A percentile compares a stretch with the other conserved stretches of the same genome.
Conservation (phyloP, 2,113 vertebrate genomes). For the Scophthalmus maximus region DNA sequence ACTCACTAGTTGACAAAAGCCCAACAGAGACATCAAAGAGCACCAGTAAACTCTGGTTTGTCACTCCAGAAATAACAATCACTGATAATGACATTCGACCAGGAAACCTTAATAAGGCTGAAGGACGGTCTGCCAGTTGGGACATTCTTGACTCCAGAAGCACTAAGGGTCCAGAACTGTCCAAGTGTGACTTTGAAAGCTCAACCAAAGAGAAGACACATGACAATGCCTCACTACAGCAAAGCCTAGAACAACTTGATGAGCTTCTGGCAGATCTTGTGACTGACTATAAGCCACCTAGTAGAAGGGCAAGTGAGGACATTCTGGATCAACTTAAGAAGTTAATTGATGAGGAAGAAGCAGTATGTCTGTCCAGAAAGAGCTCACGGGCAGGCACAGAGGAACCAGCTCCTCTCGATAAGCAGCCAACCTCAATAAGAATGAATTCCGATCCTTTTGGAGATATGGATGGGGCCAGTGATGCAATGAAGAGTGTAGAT, state of each 20-base stretch:
- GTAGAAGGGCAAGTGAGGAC: slow-evolving; percentile 83
- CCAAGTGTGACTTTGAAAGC: slow-evolving; percentile 69
- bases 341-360: slow-evolving; percentile 85
- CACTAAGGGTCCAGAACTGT: slow-evolving; percentile 63
- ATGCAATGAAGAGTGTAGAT: slow-evolving; percentile 81
- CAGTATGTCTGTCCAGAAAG: slow-evolving; percentile 73
- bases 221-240: slow-evolving; percentile 86
- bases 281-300: slow-evolving; percentile 91
- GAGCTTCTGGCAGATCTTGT: slow-evolving; percentile 96
- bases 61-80: slow-evolving; percentile 97
- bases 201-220: slow-evolving; percentile 81
- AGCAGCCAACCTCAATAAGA: slow-evolving; percentile 88
- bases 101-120: slow-evolving; percentile 76
- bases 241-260: slow-evolving; percentile 95
- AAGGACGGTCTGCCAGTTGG: slow-evolving; percentile 88
- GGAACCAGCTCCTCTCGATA: slow-evolving; percentile 82
- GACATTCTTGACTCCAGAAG: slow-evolving; percentile 84
- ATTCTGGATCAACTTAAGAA: slow-evolving; percentile 89
- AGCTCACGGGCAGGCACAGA: slow-evolving; percentile 73
- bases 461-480: slow-evolving; percentile 78
- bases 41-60: slow-evolving; percentile 89
- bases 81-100: slow-evolving; percentile 94
- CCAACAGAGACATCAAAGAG: slow-evolving; percentile 82
- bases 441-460: slow-evolving; percentile 68
- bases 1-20: slow-evolving; percentile 91